Evolutionary conservation across 2,888 invertebrate species (phyloP).

Genomic region (Drosophila hamatofila): DNA sequence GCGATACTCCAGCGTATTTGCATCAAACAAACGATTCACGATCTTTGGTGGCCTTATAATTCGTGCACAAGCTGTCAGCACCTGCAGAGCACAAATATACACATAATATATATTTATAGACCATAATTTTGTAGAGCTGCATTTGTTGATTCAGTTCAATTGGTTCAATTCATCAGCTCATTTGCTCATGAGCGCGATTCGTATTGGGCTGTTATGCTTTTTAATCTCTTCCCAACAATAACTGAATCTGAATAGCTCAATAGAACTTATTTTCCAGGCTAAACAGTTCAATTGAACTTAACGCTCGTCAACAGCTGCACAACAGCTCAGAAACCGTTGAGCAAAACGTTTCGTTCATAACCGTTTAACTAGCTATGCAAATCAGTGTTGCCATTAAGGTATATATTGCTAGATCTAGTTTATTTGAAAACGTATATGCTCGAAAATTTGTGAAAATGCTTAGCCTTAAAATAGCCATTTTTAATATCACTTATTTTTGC

Average conservation of each 20-base stretch:
- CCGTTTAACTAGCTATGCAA: too few species aligned
- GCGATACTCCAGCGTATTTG: slow-evolving; percentile 93
- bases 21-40: slow-evolving; percentile 88
- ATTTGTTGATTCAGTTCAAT: background rate
- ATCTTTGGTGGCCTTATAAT: slow-evolving; percentile 90
- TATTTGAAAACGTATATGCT: too few species aligned
- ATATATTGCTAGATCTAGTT: too few species aligned
- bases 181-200: background rate
- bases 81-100: slow-evolving; percentile 75
- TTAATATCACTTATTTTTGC: too few species aligned
- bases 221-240: background rate
- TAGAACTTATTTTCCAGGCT: background rate
- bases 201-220: background rate
- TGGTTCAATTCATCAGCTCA: background rate
- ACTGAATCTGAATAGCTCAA: background rate
- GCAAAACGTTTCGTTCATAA: background rate
- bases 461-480: too few species aligned
- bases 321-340: slow-evolving; percentile 1
- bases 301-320: background rate
- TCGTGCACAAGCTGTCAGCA: slow-evolving; percentile 91
- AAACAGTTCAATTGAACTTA: background rate
- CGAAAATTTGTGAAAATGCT: too few species aligned
- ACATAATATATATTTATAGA: background rate
- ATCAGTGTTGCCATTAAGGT: too few species aligned
- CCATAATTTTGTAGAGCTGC: background rate